Base-by-base conservation (phyloP, 2,113 vertebrate genomes). In the Caloenas nicobarica region DNA sequence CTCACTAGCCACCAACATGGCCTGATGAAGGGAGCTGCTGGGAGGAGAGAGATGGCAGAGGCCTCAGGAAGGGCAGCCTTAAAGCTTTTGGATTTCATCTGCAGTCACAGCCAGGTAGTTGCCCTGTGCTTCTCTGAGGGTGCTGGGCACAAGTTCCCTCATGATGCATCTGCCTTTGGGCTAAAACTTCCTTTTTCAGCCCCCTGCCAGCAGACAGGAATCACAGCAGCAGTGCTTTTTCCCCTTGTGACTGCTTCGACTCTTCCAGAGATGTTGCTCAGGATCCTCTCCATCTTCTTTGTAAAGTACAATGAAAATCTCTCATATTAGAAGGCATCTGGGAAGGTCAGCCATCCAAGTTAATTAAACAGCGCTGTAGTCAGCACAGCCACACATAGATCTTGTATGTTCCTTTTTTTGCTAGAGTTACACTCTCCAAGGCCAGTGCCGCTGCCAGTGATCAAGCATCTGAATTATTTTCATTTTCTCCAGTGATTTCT, bases 161-260 rank as follows among this genome's bases (percentile, higher is more conserved):
- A 0, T 1, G 1, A 9, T 0, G 0, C 26, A 80, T 19, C 10
- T 1, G 2, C 11, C 17, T 82, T 15, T 1, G 8, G 44, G 17
- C 13, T 64, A 23, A 81, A 94, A 16, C 13, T 12, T 62, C 19
- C 14, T 58, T 80, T 81, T 60, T n/a, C 46, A 68, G 23, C 31
- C 21, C 16, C 82, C 62, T 85, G 24, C 19, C 38, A 80, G 74
- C 31, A 77, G 38, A 51, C 2, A 0, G 2, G 29, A 93, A 84
- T 46, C 4, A 7, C 60, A 88, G 56, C 2, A 1, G 11, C 33
- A 60, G 31, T 16, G 24, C 5, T 84, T 92, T 65, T 92, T 13
- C 24, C 26, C 69, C 15, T 19, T 50, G 44, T 50, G 16, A n/a
- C 36, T 58, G 26, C 64, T 83, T 89, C 82, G 36, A 71, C 38